Evolutionary conservation across 2,888 invertebrate species (phyloP).

Genomic region (Hypselothyrea guttata): DNA sequence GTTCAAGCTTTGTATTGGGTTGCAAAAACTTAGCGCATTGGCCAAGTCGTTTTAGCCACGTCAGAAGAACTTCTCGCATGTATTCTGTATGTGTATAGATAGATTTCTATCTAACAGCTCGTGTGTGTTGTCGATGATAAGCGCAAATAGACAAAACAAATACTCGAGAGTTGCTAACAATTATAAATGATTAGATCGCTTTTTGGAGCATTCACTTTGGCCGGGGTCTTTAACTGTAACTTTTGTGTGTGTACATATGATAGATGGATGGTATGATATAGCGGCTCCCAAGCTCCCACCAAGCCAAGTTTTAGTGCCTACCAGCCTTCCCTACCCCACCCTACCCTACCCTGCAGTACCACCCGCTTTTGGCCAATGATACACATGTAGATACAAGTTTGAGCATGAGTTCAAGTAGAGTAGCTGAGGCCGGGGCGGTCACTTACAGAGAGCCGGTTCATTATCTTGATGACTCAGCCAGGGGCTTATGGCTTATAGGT

Average conservation of each 20-base stretch:
- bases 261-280: conserved; percentile 42
- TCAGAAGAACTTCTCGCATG: conserved; percentile 26
- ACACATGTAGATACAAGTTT: conserved; percentile 6
- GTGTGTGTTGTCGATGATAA: conserved; percentile 70
- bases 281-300: conserved; percentile 28
- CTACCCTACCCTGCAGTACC: background rate
- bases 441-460: conserved; percentile 31
- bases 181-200: conserved; percentile 77
- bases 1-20: too few species aligned
- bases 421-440: conserved; percentile 17
- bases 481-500: conserved; percentile 13
- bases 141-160: conserved; percentile 74
- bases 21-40: conserved; percentile 2
- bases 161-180: conserved; percentile 71
- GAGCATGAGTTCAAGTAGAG: background rate
- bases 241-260: conserved; percentile 44
- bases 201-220: conserved; percentile 74
- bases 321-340: too few species aligned
- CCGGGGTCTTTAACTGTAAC: conserved; percentile 67
- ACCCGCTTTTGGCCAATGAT: background rate
- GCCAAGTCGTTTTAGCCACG: conserved; percentile 5
- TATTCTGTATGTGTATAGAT: conserved; percentile 37
- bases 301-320: conserved; percentile 20
- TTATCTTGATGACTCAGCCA: conserved; percentile 57
- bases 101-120: conserved; percentile 46